A percentile compares a stretch with the other conserved stretches of the same genome.
Conservation (phyloP, 2,113 vertebrate species). For the Rissa tridactyla region DNA sequence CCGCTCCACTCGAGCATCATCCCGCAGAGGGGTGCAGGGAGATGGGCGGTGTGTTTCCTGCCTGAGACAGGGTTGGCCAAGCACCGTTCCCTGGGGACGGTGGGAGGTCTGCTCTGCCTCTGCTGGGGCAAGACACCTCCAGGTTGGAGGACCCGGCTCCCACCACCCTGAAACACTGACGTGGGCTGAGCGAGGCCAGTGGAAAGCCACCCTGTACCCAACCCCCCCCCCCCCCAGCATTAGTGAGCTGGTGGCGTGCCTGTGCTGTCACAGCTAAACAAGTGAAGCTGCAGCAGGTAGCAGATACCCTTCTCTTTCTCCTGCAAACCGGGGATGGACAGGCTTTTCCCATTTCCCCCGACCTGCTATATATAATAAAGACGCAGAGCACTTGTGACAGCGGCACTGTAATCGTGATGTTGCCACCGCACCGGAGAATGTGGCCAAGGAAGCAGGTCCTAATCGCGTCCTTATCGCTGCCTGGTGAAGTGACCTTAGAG, state of each 20-base stretch:
- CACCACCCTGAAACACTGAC: background rate
- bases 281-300: background rate
- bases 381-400: background rate
- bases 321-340: background rate
- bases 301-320: background rate
- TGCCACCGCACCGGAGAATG: background rate
- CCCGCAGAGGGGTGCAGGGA: background rate
- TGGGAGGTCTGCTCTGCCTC: background rate
- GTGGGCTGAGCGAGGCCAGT: background rate
- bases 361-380: background rate
- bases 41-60: background rate
- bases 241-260: background rate
- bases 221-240: background rate
- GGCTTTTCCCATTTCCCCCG: background rate
- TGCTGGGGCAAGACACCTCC: background rate
- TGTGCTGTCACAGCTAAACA: background rate
- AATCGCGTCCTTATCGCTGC: background rate
- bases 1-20: background rate
- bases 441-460: conserved; percentile 11
- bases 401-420: rapidly evolving
- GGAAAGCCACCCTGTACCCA: background rate
- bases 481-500: conserved; percentile 17
- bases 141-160: background rate
- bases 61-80: background rate
- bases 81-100: rapidly evolving